Conservation (phyloP, 2,888 invertebrate genomes). For the Leptopilina syphax region DNA sequence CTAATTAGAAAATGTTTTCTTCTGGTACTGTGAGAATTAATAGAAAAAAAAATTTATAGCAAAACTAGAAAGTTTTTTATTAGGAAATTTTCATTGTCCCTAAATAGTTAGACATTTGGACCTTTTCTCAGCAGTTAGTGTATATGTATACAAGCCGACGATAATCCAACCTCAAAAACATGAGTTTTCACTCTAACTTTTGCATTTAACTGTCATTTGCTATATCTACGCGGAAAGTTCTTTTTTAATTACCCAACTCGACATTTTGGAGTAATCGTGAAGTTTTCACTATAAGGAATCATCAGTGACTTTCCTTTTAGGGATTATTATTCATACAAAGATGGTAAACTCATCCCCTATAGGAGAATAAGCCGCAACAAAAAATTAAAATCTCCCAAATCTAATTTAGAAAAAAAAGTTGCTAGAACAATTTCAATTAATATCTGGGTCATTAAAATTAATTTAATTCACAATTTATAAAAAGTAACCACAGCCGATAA, state of each 20-base stretch:
- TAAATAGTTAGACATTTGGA: slow-evolving; percentile 65
- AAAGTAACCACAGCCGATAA: too few species aligned
- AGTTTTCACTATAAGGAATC: slow-evolving; percentile 54
- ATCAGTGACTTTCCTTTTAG: slow-evolving; percentile 38
- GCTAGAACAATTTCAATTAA: too few species aligned
- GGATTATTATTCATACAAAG: neutral
- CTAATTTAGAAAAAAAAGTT: too few species aligned
- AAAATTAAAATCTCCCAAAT: too few species aligned
- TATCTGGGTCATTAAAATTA: too few species aligned
- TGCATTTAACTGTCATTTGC: slow-evolving; percentile 70
- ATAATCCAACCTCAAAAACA: slow-evolving; percentile 74
- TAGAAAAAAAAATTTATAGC: slow-evolving; percentile 28
- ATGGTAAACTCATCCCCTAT: too few species aligned
- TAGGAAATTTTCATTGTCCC: slow-evolving; percentile 70
- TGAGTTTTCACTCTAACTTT: slow-evolving; percentile 75
- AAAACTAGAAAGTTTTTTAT: slow-evolving; percentile 49
- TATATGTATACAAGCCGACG: slow-evolving; percentile 62
- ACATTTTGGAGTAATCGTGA: slow-evolving; percentile 37
- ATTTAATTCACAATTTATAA: too few species aligned
- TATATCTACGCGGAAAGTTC: slow-evolving; percentile 73
- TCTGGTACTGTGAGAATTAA: neutral
- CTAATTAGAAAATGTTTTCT: too few species aligned
- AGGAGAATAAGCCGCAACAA: too few species aligned
- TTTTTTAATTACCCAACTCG: slow-evolving; percentile 69
- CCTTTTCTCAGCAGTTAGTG: slow-evolving; percentile 75